phyloP scores from a whole-genome alignment of 2,888 invertebrate genomes.

The Parelbella ahira region DNA sequence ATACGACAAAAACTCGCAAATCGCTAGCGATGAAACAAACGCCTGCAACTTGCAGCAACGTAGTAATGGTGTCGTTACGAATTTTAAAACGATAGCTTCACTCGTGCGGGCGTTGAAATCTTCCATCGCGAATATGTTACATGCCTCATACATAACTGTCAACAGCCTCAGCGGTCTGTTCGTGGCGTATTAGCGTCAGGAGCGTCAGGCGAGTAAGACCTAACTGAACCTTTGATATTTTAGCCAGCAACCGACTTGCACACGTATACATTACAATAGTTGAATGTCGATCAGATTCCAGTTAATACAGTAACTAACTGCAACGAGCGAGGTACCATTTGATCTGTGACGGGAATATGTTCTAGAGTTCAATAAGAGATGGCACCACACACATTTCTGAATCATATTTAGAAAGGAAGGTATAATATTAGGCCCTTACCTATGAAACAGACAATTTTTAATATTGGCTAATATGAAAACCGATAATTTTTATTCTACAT shows the following conservation, averaged over 20 bases:
- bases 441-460: too few species aligned
- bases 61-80: constrained; percentile 23
- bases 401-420: too few species aligned
- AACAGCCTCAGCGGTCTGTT: background rate
- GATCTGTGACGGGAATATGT: too few species aligned
- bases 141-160: constrained; percentile 24
- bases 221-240: background rate
- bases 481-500: too few species aligned
- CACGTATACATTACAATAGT: background rate
- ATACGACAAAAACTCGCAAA: background rate
- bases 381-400: too few species aligned
- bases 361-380: too few species aligned
- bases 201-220: background rate
- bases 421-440: too few species aligned
- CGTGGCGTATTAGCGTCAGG: constrained; percentile 15
- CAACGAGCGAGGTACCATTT: too few species aligned
- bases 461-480: too few species aligned
- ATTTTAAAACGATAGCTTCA: constrained; percentile 19
- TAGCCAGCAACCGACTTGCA: too few species aligned
- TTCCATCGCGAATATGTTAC: constrained; percentile 14
- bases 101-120: constrained; percentile 15
- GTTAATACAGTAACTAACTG: too few species aligned
- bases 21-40: background rate
- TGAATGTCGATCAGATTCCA: too few species aligned
- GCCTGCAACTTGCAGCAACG: background rate